Base-by-base conservation (phyloP, 2,888 invertebrate species). In the Drosophila lutescens region DNA sequence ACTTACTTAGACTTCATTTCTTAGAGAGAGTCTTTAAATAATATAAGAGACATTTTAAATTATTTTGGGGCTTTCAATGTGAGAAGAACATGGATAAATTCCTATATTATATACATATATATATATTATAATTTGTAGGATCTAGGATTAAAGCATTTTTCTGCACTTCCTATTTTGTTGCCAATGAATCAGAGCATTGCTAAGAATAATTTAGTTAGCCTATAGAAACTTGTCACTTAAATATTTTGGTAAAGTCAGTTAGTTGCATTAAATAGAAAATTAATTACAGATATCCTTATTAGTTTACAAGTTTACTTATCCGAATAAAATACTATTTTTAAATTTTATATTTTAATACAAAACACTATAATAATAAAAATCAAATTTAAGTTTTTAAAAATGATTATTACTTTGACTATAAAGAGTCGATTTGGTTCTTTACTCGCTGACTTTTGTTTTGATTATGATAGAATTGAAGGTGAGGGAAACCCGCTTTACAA, bases 321-420 rank as follows among this genome's bases (percentile, higher is more conserved):
- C 9, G 9, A 9, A 15, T 46, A 30, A 9, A 5, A 6, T 0
- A 3, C 15, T 1, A 12, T 30, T 47, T 17, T 12, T 13, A 3
- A 49, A 2, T 32, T 47, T 49, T 20, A 49, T 49, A 49, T 17
- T 20, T 49, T 34, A 34, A 17, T 49, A 49, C 3, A 30, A 17
- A 32, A 49, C 15, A 4, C 41, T 8, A 30, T 30, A 4, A 5
- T 7, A 10, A 30, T n/a, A 4, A 17, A 17, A 32, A 10, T 12
- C 12, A 20, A 43, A 20, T 26, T 9, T 12, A 23, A 23, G 6
- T 26, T 9, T 4, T 9, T 8, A 8, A 4, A 20, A 4, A 49
- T 34, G 49, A 49, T 34, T 13, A 20, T 49, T 49, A 49, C 12
- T 4, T 17, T 49, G 13, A 49, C 17, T 34, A 13, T 49, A 4